Percentiles rank a stretch among this genome's conserved stretches.
phyloP scores from a whole-genome alignment of 2,888 invertebrate species.

The Agrilus mali region DNA sequence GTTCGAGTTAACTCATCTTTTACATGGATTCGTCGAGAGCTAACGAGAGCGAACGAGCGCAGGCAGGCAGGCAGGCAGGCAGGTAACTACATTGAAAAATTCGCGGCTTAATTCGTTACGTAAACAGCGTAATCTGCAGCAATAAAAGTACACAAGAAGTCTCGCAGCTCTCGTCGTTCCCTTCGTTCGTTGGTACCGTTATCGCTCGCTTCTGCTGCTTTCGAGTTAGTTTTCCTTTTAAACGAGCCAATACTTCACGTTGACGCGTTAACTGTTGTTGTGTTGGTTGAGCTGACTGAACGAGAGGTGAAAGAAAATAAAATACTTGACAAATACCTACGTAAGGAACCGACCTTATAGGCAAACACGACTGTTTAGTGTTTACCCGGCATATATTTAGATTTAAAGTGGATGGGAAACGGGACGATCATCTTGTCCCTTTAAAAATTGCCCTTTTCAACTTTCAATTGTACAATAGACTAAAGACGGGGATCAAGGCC shows the following conservation, averaged over 20 bases:
- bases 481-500: no score
- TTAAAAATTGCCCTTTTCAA: no score
- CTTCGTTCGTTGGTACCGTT: constrained; percentile 27
- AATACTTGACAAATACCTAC: constrained; percentile 36
- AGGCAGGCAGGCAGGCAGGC: not conserved
- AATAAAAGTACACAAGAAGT: constrained; percentile 35
- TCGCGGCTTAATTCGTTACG: constrained; percentile 36
- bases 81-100: constrained; percentile 28
- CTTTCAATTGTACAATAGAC: no score
- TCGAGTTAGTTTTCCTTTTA: constrained; percentile 8
- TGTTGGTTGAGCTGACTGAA: constrained; percentile 21
- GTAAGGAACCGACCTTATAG: constrained; percentile 29
- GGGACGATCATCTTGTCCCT: no score
- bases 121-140: constrained; percentile 34
- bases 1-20: no score
- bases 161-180: constrained; percentile 21
- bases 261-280: constrained; percentile 12
- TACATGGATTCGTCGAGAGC: not conserved
- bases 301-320: constrained; percentile 30
- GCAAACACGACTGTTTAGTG: constrained; percentile 33
- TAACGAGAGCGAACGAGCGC: constrained; percentile 1
- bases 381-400: constrained; percentile 8
- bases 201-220: constrained; percentile 15
- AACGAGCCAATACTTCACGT: constrained; percentile 12
- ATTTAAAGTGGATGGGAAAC: no score